These are phyloP conservation scores for Lepeophtheirus salmonis DNA, from an alignment of 1,140 invertebrate species.

Conservation along the genomic window DNA sequence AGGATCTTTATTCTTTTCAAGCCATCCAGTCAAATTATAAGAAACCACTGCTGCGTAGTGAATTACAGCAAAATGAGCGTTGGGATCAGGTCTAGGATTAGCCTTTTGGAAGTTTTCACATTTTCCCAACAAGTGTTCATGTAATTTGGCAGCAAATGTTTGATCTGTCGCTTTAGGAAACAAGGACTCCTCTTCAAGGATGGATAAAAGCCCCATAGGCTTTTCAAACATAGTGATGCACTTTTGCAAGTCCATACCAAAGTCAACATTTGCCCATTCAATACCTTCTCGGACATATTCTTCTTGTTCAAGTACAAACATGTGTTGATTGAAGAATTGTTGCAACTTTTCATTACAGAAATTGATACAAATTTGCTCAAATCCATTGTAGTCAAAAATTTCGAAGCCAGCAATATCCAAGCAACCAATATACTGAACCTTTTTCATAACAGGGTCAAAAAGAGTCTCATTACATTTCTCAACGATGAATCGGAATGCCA, in stretches of 20 bases:
- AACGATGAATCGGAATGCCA: slow-evolving; percentile 32
- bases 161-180: slow-evolving; percentile 98
- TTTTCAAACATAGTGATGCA: slow-evolving; percentile 99
- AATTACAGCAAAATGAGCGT: slow-evolving; percentile 8
- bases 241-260: slow-evolving; percentile 91
- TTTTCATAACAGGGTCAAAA: slow-evolving; percentile 28
- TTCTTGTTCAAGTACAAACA: slow-evolving; percentile 96
- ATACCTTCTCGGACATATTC: slow-evolving; percentile 94
- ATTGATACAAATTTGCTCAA: slow-evolving; percentile 97
- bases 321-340: slow-evolving; percentile 96
- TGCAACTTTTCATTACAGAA: slow-evolving; percentile 93
- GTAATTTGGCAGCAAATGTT: slow-evolving; percentile 94
- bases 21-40: slow-evolving; percentile 24
- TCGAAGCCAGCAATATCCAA: slow-evolving; percentile 67
- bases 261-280: slow-evolving; percentile 97
- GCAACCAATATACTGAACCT: slow-evolving; percentile 49
- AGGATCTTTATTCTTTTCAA: slow-evolving; percentile 57
- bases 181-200: slow-evolving; percentile 99
- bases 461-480: slow-evolving; percentile 16
- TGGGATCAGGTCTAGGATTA: slow-evolving; percentile 33
- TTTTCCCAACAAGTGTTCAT: slow-evolving; percentile 95
- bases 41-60: slow-evolving; percentile 23
- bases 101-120: slow-evolving; percentile 36
- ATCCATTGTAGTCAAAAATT: slow-evolving; percentile 81
- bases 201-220: slow-evolving; percentile 99